Base-by-base conservation (phyloP, 1,140 invertebrate species). In the Lepidotrigona ventralis region DNA sequence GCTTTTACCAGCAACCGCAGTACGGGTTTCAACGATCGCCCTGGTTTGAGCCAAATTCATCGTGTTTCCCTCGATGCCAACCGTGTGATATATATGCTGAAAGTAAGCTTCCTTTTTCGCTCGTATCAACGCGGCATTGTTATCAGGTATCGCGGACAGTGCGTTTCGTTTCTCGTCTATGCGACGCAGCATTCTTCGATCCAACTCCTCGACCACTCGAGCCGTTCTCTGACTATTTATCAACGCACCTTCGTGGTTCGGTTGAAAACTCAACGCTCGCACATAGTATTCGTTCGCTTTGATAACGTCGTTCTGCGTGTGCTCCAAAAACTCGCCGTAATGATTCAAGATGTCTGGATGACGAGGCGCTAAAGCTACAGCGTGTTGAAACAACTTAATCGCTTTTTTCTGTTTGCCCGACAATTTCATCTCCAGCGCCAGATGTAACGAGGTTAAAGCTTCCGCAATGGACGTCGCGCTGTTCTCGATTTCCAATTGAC, bases 61-160 rank as follows among this genome's bases (percentile, higher is more conserved):
- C 2, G 98, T 99, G 90, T 99, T 99, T 4, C 99, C 99, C 95
- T 99, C 99, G 85, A 99, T 99, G 56, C 98, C 99, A 78, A 99
- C 98, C 5, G 98, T 99, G 91, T 99, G 99, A 94, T 99, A 99
- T 81, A 99, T 98, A 93, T 99, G 98, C 91, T 98, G 96, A 92
- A 98, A 99, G 93, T 99, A 99, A 23, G 98, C 97, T 93, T 99
- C 98, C 91, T 98, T 98, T 91, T 99, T 99, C 2, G 98, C 97
- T 87, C 98, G 95, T 84, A 97, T 95, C 77, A 99, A 94, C 19
- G 97, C 97, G 6, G 96, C 95, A 93, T 97, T 96, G 60, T 96
- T 95, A 85, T 98, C 96, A 69, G 98, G 97, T 86, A 98, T 97
- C 26, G 96, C 95, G 33, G 97, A 96, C 26, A 99, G 95, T 51